Evolutionary conservation across 2,888 invertebrate species (phyloP).

Genomic region (Chloromyia formosa): DNA sequence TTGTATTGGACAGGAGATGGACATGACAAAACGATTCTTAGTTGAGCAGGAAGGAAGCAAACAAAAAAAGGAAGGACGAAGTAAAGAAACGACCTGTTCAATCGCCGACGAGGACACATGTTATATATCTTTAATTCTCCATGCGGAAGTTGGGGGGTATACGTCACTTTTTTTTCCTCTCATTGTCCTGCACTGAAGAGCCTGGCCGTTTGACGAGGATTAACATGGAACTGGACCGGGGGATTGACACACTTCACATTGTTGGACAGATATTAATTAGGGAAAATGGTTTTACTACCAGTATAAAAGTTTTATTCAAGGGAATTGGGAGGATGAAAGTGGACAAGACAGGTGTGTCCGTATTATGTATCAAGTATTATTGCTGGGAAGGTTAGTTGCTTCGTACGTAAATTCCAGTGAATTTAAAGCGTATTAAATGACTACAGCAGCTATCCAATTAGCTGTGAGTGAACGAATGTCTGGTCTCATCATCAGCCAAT

Average conservation of each 20-base stretch:
- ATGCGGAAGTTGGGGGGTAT: not conserved
- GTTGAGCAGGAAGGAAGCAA: not conserved
- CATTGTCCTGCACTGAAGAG: not conserved
- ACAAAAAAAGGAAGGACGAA: no score
- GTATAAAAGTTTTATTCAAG: no score
- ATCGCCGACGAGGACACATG: not conserved
- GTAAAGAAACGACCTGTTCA: not conserved
- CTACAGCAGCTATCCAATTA: no score
- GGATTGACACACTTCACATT: conserved; percentile 1
- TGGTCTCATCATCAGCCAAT: no score
- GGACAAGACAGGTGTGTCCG: no score
- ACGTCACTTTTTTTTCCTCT: no score
- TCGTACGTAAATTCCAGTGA: no score
- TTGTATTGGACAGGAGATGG: conserved; percentile 2
- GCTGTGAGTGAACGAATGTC: no score
- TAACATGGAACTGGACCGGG: not conserved
- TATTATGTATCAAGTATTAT: no score
- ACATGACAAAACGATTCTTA: conserved; percentile 2
- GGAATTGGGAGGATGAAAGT: no score
- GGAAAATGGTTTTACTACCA: conserved; percentile 2
- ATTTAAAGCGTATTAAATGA: no score
- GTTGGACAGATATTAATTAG: not conserved
- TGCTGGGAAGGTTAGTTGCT: no score
- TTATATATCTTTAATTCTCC: not conserved
- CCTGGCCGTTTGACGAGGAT: not conserved